Evolutionary conservation across 1,140 invertebrate genomes (phyloP).

Genomic region (Rhopalosiphum maidis): DNA sequence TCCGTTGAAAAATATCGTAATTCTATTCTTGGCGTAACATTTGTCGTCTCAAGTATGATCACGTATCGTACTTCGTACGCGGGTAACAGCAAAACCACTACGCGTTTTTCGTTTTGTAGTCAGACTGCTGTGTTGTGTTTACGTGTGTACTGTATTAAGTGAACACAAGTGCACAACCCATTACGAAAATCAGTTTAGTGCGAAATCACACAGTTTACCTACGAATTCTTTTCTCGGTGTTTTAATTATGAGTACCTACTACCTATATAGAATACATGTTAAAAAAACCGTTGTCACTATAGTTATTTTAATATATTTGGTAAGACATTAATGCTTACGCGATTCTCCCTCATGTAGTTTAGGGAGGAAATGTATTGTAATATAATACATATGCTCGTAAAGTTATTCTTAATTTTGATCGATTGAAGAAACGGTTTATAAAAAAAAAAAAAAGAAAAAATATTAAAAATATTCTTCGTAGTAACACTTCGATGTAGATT

Average conservation of each 20-base stretch:
- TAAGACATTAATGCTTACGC: too few relatives aligned
- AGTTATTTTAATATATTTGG: background rate
- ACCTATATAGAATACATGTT: background rate
- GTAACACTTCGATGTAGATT: background rate
- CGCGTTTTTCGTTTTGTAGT: background rate
- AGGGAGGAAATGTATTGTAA: too few relatives aligned
- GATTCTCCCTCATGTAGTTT: too few relatives aligned
- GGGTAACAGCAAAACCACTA: background rate
- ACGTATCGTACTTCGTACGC: background rate
- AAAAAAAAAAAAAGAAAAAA: background rate
- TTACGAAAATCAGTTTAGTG: background rate
- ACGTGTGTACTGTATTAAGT: background rate
- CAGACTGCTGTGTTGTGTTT: background rate
- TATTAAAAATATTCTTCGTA: background rate
- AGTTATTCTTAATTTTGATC: background rate
- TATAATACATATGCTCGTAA: background rate
- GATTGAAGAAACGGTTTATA: background rate
- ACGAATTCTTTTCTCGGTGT: background rate
- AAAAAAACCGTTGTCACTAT: background rate
- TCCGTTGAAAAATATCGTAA: background rate
- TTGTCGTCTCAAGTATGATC: background rate
- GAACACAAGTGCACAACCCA: background rate
- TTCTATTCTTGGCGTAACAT: background rate
- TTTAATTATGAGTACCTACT: background rate
- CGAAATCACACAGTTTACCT: background rate